Evolutionary conservation across 2,797 vertebrate species (phyloP), one percentile per base, ranked within the genome.

Genomic region (Platalea minor): DNA sequence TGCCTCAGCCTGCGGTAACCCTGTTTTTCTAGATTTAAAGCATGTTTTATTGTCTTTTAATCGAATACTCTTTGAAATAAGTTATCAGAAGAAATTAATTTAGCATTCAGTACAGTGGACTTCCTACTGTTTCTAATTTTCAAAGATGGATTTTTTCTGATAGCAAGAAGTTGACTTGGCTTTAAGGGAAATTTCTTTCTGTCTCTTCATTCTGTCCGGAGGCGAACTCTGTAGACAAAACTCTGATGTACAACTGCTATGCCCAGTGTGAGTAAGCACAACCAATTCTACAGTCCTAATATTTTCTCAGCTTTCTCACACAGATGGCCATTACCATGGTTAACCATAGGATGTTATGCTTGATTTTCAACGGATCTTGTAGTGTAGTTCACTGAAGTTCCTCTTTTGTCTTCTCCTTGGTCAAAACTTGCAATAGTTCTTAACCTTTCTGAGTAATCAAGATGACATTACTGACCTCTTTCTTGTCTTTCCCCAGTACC

Each of bases 31-130:
- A 94, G 94, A 94, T 91, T 85, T 96, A 95, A 95, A 94, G 85
- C 35, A 61, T 95, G 87, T 77, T 91, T 69, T 88, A 93, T 96
- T 97, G 69, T 91, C 87, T 95, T 97, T 96, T 95, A 96, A 93
- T 95, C 91, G 97, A 97, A 94, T 89, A 16, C 78, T 57, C 4
- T 80, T 95, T 95, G 85, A 96, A 93, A 95, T 79, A 67, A 85
- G 59, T 92, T 97, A 93, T 93, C 76, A 94, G 73, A 90, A 92
- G 54, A 94, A 96, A 97, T 96, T 93, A 97, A 96, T 97, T 93
- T 79, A 85, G 46, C 28, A 67, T 95, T 90, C 76, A 87, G 26
- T 76, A 72, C 59, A 35, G 59, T 16, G 26, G 59, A 68, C 85
- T 81, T 95, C 95, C 91, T 3, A 46, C 91, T 95, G 96, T 83